Base-by-base conservation (phyloP, 2,888 invertebrate species). In the Drosophila setosimentum region DNA sequence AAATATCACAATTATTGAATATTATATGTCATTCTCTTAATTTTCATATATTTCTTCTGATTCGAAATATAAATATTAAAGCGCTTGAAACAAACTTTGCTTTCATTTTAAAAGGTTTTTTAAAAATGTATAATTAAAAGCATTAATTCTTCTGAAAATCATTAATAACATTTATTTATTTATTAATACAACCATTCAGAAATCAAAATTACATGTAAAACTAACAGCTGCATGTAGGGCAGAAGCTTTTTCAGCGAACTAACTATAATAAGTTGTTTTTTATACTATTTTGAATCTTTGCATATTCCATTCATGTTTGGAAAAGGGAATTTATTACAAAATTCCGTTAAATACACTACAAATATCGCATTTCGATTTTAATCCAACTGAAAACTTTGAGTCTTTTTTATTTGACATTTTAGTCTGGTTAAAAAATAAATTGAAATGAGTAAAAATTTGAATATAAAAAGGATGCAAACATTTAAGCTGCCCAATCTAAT, bases 401-500 rank as follows among this genome's bases (percentile, higher is more conserved):
- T 21, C 21, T 2, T 21, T 45, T 13, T 42, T 24, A 16, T 24
- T n/a, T 40, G 10, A 16, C 8, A 8, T 24, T 45, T 45, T 8
- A 7, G 45, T 24, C n/a, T 35, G 54, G 27, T 7, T 27, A 27
- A 35, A 54, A 54, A 50, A 29, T 10, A 24, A 24, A 27, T 24
- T 35, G 3, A 48, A 42, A 64, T 37, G 8, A 8, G 6, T n/a
- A 45, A 27, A 24, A 53, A 42, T 37, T 35, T 49, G 24, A 35
- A 58, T 45, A 30, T 37, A 57, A 55, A 68, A 55, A 48, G 24
- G 65, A 62, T 68, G 37, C 27, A 27, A 27, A 16, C 62, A 80
- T 79, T 69, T 64, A 65, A 79, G 51, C 71, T 54, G 48, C 16
- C 57, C 68, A 76, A 73, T 67, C 61, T 54, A 81, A 81, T 73